A percentile compares a stretch with the other conserved stretches of the same genome.
These are phyloP conservation scores for Biston betularia DNA, from an alignment of 2,888 invertebrate genomes.

Conservation along the genomic window DNA sequence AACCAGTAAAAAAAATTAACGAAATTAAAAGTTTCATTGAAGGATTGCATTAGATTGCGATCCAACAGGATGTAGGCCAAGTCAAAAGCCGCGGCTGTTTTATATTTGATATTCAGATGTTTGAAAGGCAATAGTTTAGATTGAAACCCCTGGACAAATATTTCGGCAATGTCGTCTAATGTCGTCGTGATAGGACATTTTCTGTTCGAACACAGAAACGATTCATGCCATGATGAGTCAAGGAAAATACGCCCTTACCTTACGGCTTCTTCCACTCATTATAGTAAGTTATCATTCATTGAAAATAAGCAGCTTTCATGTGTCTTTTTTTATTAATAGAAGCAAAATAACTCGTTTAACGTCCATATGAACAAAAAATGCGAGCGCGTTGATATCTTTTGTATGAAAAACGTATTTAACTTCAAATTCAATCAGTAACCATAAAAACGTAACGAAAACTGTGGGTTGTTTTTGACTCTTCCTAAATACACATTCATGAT, in stretches of 20 bases:
- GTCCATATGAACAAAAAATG: neutral
- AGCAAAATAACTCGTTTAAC: neutral
- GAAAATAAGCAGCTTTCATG: neutral
- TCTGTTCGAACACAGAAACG: neutral
- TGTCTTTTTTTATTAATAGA: neutral
- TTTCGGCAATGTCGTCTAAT: conserved; percentile 23
- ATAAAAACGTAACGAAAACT: no score
- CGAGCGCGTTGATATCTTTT: conserved; percentile 58
- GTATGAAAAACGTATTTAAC: conserved; percentile 18
- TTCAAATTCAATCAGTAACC: neutral
- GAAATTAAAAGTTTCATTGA: neutral
- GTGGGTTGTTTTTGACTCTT: no score
- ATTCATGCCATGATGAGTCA: neutral
- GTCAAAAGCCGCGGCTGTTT: neutral
- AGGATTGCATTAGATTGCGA: neutral
- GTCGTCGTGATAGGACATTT: conserved; percentile 6
- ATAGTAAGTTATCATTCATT: no score
- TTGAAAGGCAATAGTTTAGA: neutral
- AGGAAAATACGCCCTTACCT: neutral
- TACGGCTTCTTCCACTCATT: no score
- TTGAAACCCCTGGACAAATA: conserved; percentile 16
- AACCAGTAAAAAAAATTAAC: no score
- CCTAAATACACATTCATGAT: no score
- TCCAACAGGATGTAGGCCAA: neutral
- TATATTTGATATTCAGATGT: neutral